Percentiles rank a stretch among this genome's conserved stretches.
These are phyloP conservation scores for Hemiprocne comata DNA, from an alignment of 2,113 vertebrate genomes.

Conservation along the genomic window DNA sequence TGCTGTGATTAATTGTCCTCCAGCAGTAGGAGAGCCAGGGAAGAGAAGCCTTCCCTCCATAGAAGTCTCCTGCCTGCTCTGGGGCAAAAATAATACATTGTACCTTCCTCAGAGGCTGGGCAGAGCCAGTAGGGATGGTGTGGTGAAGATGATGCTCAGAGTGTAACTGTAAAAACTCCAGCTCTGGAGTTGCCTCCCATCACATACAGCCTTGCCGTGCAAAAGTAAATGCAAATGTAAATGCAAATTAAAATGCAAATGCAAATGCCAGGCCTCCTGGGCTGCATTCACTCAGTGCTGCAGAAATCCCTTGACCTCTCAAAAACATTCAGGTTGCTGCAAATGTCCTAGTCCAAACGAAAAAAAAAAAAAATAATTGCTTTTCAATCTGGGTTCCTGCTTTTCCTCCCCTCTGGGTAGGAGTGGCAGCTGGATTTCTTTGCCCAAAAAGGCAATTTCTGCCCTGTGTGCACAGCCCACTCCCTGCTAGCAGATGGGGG, in stretches of 20 bases:
- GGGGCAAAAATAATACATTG: background rate
- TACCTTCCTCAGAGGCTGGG: background rate
- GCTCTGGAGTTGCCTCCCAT: background rate
- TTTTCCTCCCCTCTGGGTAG: background rate
- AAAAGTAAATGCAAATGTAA: slow-evolving; percentile 26
- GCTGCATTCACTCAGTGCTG: background rate
- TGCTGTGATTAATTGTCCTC: background rate
- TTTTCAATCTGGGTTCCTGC: background rate
- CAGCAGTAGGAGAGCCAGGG: background rate
- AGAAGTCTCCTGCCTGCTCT: background rate
- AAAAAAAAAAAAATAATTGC: background rate
- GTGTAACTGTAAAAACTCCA: background rate
- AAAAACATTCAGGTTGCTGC: background rate
- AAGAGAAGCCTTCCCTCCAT: background rate
- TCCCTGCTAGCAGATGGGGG: too few relatives aligned
- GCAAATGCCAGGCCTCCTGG: slow-evolving; percentile 33
- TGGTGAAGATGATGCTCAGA: background rate
- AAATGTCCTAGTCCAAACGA: background rate
- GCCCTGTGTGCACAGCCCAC: background rate
- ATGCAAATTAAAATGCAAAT: slow-evolving; percentile 46
- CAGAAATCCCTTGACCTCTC: slow-evolving; percentile 15
- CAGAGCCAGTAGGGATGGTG: background rate
- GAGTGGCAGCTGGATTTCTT: background rate
- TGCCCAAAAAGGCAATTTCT: background rate
- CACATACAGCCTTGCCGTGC: background rate